Conservation (phyloP, 2,797 vertebrate genomes). For the Paedocypris micromegethes region DNA sequence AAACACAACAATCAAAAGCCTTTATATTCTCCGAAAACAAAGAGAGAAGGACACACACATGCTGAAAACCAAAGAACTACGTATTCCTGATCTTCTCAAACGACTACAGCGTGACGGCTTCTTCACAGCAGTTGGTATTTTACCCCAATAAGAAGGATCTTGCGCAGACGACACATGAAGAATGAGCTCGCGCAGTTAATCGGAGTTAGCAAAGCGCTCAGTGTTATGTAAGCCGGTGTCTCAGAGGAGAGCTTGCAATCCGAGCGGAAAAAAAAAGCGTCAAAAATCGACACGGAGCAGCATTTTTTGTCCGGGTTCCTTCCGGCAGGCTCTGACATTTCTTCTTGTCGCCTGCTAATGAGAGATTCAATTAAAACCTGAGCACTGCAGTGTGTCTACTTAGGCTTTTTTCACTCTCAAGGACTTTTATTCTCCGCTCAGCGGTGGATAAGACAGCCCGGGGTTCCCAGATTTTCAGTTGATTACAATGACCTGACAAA, state of each 20-base stretch:
- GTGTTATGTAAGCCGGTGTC: conserved; percentile 5
- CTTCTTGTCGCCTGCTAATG: conserved; percentile 1
- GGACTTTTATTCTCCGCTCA: conserved; percentile 23
- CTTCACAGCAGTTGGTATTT: conserved; percentile 47
- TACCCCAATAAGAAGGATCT: conserved; percentile 43
- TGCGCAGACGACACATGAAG: conserved; percentile 37
- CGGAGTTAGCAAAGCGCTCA: conserved; percentile 18
- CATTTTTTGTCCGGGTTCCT: no score
- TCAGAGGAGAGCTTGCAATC: not conserved
- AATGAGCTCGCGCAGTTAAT: conserved; percentile 24
- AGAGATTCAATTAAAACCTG: conserved; percentile 13
- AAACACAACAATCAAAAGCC: no score
- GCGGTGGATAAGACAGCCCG: conserved; percentile 12
- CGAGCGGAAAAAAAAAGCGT: not conserved
- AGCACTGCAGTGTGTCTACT: not conserved
- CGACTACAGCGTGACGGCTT: conserved; percentile 57
- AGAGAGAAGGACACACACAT: conserved; percentile 44
- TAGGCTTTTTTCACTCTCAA: conserved; percentile 10
- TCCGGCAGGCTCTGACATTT: no score
- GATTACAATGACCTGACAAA: conserved; percentile 29
- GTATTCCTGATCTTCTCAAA: conserved; percentile 58
- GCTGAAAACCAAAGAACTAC: conserved; percentile 47
- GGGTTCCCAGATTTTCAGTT: conserved; percentile 8
- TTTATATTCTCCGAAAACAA: conserved; percentile 11
- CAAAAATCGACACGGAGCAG: not conserved